Base-by-base conservation (phyloP, 2,888 invertebrate genomes). In the Mellilla xanthometata region DNA sequence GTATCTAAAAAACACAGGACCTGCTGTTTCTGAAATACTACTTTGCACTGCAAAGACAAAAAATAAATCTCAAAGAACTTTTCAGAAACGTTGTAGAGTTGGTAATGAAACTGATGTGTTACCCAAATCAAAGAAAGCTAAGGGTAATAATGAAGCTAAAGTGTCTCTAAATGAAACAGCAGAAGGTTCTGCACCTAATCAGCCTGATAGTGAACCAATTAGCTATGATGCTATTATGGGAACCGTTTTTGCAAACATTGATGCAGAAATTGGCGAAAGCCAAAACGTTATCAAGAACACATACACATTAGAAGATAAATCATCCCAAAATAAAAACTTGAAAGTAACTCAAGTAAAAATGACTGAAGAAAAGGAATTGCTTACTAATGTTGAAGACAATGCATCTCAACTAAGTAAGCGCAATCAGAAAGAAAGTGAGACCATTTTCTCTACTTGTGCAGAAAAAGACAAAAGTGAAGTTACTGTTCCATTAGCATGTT, bases 201-300 rank as follows among this genome's bases (percentile, higher is more conserved):
- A 19, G 45, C 54, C 60, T 39, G 72, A 79, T 19, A 84, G 75
- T 68, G 81, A 83, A 54, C 56, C 68, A 26, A 68, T 75, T 23
- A 81, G 75, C 49, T 87, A 87, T 65, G 85, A 89, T 60, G 62
- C 62, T 13, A 62, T 86, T 15, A 82, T 87, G 72, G 72, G 71
- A 10, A 73, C 81, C 62, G 85, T 82, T 5, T 86, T 86, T 68
- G 84, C 82, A 27, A 82, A 65, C 47, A 87, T 86, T 63, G 82
- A 88, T 65, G 78, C 79, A 56, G 63, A 64, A 47, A 66, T 61
- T 40, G 19, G 13, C 1, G 68, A 72, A 53, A 65, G 58, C 33
- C 66, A 70, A 45, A 60, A 62, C 23, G 34, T 52, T 13, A 47
- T 23, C 9, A 40, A 31, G 12, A 38, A 45, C 19, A 35, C 33